These are phyloP conservation scores for Phania funesta DNA, from an alignment of 2,888 invertebrate genomes.

Conservation along the genomic window DNA sequence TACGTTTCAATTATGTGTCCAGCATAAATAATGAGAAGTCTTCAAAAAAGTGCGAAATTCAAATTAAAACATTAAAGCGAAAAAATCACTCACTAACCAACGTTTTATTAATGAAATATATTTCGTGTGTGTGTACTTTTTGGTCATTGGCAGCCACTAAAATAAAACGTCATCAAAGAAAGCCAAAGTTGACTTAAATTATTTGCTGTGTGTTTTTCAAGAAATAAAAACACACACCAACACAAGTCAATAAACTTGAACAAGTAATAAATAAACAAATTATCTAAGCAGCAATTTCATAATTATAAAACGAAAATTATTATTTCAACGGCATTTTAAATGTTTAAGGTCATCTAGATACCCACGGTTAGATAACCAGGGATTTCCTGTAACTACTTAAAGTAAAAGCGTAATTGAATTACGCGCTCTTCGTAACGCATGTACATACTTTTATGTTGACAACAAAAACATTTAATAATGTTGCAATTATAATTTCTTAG, in stretches of 20 bases:
- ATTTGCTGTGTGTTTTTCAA: background rate
- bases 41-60: conserved; percentile 27
- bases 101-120: conserved; percentile 37
- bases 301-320: conserved; percentile 8
- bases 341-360: conserved; percentile 48
- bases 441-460: background rate
- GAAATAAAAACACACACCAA: background rate
- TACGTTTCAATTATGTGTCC: conserved; percentile 65
- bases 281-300: conserved; percentile 44
- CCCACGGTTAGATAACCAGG: conserved; percentile 3
- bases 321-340: background rate
- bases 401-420: background rate
- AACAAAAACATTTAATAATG: background rate
- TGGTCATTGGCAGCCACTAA: conserved; percentile 29
- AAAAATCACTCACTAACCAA: conserved; percentile 22
- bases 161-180: conserved; percentile 56
- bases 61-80: conserved; percentile 15
- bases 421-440: background rate
- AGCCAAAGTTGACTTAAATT: conserved; percentile 26
- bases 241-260: conserved; percentile 59
- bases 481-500: conserved; percentile 33
- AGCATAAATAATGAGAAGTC: conserved; percentile 69
- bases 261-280: conserved; percentile 16
- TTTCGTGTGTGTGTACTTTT: conserved; percentile 10
- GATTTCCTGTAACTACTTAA: conserved; percentile 37